Conservation (phyloP, 2,888 invertebrate species). For the Agrypnus murinus region DNA sequence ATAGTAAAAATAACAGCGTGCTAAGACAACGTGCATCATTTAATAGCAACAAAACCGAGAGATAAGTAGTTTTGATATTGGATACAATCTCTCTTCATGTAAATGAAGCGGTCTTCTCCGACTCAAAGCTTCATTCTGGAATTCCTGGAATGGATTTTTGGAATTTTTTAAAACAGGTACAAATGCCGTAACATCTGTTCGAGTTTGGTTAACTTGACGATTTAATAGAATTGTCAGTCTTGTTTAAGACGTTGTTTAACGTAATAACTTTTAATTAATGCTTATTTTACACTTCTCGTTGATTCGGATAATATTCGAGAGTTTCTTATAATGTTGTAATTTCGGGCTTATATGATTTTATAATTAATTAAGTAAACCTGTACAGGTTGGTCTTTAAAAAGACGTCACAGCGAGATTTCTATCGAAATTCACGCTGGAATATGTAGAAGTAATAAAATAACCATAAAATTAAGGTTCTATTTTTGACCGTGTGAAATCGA, state of each 20-base stretch:
- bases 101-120: slow-evolving; percentile 56
- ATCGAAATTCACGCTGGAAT: slow-evolving; percentile 29
- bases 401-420: slow-evolving; percentile 25
- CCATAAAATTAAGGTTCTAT: slow-evolving; percentile 41
- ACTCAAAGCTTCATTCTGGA: slow-evolving; percentile 61
- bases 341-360: slow-evolving; percentile 6
- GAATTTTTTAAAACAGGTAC: slow-evolving; percentile 67
- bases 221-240: slow-evolving; percentile 63
- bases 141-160: slow-evolving; percentile 67
- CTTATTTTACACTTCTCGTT: slow-evolving; percentile 43
- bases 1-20: slow-evolving; percentile 56
- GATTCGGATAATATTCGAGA: slow-evolving; percentile 14
- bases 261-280: slow-evolving; percentile 50
- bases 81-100: slow-evolving; percentile 59
- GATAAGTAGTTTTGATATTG: slow-evolving; percentile 61
- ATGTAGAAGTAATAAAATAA: slow-evolving; percentile 45
- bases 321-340: slow-evolving; percentile 22
- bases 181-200: slow-evolving; percentile 64
- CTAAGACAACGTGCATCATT: slow-evolving; percentile 59
- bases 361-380: slow-evolving; percentile 31
- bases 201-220: slow-evolving; percentile 59
- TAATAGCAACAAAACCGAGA: slow-evolving; percentile 60
- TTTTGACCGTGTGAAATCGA: slow-evolving; percentile 43
- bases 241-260: slow-evolving; percentile 50
- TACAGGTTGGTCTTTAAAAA: slow-evolving; percentile 7